Base-by-base conservation (phyloP, 2,113 vertebrate genomes). In the Chroicocephalus ridibundus region DNA sequence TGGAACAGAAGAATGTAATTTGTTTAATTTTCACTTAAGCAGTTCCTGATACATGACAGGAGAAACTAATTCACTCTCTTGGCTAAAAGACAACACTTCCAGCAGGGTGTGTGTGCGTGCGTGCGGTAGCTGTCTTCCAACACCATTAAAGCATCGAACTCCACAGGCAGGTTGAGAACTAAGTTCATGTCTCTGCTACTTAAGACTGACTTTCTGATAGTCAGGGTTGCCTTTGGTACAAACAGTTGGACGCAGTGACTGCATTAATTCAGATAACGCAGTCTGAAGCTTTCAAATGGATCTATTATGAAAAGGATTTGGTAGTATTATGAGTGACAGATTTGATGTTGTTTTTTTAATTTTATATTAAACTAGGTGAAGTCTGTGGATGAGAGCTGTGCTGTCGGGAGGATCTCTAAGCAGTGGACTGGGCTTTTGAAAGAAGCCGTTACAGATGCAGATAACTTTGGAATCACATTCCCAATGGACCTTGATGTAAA, bases 391-490 rank as follows among this genome's bases (percentile, higher is more conserved):
- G 99, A 99, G 94, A 96, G 97, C 82, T 94, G 65, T 75, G 80
- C 94, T 51, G 98, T 99, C 46, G 99, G 99, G 57, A 99, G 97
- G 96, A 99, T 99, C 97, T 99, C 99, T 60, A 99, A 99, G 91
- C 99, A 99, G 83, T 99, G 99, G 99, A 97, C 98, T 13, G 99
- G 99, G 13, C 51, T 99, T 58, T 83, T 99, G 38, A 98, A 92
- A 91, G 99, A 99, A 94, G 87, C 84, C 0, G 99, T 99, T 96
- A 99, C 99, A 13, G 99, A 99, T 32, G 25, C 98, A 0, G 99
- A 99, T 98, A 99, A 99, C 96, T 99, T 99, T 95, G 99, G 99
- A 9, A 98, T 99, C 95, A 98, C 99, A 90, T 99, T 99, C 81
- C 99, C 99, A 7, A 95, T 99, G 96, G 99, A 99, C 75, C 98